Conservation (phyloP, 2,113 vertebrate species). For the Dissostichus mawsoni region DNA sequence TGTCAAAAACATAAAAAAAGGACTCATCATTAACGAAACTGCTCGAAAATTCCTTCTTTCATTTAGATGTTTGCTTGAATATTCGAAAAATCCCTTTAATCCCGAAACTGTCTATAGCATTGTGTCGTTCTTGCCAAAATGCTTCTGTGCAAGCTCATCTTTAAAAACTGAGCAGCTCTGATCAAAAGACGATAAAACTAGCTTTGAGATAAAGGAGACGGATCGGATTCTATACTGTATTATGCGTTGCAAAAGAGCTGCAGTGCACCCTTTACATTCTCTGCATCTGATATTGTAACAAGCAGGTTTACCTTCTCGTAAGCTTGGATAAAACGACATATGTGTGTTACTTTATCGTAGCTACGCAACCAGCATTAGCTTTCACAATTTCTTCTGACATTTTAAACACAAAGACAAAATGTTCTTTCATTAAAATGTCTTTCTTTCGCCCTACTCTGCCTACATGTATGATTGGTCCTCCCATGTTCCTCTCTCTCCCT, state of each 20-base stretch:
- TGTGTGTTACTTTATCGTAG: constrained; percentile 20
- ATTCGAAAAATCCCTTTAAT: constrained; percentile 65
- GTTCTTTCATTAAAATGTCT: not conserved
- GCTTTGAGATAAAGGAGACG: constrained; percentile 49
- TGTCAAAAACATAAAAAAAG: constrained; percentile 54
- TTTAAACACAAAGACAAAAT: no score
- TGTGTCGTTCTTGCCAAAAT: constrained; percentile 54
- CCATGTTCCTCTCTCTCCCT: constrained; percentile 1
- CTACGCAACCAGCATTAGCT: constrained; percentile 5
- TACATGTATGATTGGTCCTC: constrained; percentile 14
- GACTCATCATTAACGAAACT: constrained; percentile 52
- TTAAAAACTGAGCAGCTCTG: constrained; percentile 50
- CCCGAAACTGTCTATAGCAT: constrained; percentile 20
- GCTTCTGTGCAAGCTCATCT: constrained; percentile 23
- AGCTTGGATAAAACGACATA: not conserved
- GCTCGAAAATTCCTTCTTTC: constrained; percentile 45
- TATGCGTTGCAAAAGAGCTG: constrained; percentile 56
- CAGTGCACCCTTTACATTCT: constrained; percentile 38
- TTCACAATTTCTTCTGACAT: constrained; percentile 2
- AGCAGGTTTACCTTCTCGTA: constrained; percentile 19
- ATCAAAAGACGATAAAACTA: constrained; percentile 72
- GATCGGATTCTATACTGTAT: constrained; percentile 45
- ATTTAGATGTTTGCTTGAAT: constrained; percentile 60
- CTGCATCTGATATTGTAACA: constrained; percentile 14
- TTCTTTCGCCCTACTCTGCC: no score